Evolutionary conservation across 1,140 invertebrate species (phyloP).

Genomic region (Oppia nitens): DNA sequence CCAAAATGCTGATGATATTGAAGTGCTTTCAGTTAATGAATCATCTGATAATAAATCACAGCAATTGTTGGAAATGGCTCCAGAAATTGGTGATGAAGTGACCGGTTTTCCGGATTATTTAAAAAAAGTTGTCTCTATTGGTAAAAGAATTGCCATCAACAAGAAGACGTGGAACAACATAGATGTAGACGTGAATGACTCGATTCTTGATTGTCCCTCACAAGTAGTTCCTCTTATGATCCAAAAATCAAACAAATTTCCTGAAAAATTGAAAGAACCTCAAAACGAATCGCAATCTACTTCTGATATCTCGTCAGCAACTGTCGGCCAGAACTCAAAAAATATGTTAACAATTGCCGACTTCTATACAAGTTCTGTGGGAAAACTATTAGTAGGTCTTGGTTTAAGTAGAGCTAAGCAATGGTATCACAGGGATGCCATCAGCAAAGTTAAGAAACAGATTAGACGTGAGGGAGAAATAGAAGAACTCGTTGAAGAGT

Average conservation of each 20-base stretch:
- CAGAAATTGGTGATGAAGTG: constrained; percentile 17
- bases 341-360: constrained; percentile 17
- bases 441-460: constrained; percentile 69
- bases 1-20: background rate
- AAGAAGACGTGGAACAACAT: constrained; percentile 13
- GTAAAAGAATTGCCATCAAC: constrained; percentile 20
- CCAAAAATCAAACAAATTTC: constrained; percentile 20
- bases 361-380: constrained; percentile 68
- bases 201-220: constrained; percentile 23
- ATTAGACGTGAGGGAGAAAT: constrained; percentile 33
- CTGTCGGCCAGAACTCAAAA: constrained; percentile 14
- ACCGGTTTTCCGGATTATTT: constrained; percentile 20
- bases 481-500: constrained; percentile 56
- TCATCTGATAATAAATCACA: constrained; percentile 1
- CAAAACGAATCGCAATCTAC: constrained; percentile 8
- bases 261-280: constrained; percentile 13
- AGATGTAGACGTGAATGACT: constrained; percentile 18
- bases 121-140: constrained; percentile 13
- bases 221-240: constrained; percentile 22
- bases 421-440: constrained; percentile 72
- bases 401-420: constrained; percentile 80
- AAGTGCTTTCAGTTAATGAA: background rate
- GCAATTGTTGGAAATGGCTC: constrained; percentile 8
- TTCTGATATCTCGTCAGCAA: background rate
- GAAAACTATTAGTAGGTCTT: constrained; percentile 81